Conservation (phyloP, 2,888 invertebrate genomes). For the Sturmia bella region DNA sequence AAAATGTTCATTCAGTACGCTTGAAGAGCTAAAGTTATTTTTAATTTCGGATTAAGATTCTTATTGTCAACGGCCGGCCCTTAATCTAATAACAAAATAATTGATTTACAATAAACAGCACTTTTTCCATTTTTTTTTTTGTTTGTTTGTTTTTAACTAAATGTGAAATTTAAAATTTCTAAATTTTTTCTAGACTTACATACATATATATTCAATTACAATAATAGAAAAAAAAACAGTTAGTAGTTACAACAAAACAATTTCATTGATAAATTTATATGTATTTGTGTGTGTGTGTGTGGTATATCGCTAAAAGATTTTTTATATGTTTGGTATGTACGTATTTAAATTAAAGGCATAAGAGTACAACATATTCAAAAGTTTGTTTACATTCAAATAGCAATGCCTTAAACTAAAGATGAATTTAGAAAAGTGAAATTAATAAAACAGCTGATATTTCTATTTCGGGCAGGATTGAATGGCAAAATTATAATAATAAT, state of each 20-base stretch:
- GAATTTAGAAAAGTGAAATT: no score
- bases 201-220: slow-evolving; percentile 17
- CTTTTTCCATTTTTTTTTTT: slow-evolving; percentile 13
- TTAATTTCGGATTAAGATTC: no score
- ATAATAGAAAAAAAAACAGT: slow-evolving; percentile 11
- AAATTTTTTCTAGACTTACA: slow-evolving; percentile 39
- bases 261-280: neutral
- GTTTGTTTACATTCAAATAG: slow-evolving; percentile 28
- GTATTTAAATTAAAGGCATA: slow-evolving; percentile 22
- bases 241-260: slow-evolving; percentile 33
- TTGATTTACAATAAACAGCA: slow-evolving; percentile 43
- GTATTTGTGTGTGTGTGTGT: neutral
- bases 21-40: no score
- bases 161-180: slow-evolving; percentile 39
- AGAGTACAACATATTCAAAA: neutral
- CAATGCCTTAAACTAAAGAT: neutral
- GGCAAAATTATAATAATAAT: no score
- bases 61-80: neutral
- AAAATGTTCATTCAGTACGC: no score
- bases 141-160: slow-evolving; percentile 53
- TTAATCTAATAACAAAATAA: slow-evolving; percentile 41
- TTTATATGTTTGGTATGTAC: neutral
- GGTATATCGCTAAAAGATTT: no score
- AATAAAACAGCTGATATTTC: neutral
- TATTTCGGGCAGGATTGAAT: neutral